A percentile compares a stretch with the other conserved stretches of the same genome.
Evolutionary conservation across 2,888 invertebrate genomes (phyloP).

Genomic region (Drosophila fulvimacula): DNA sequence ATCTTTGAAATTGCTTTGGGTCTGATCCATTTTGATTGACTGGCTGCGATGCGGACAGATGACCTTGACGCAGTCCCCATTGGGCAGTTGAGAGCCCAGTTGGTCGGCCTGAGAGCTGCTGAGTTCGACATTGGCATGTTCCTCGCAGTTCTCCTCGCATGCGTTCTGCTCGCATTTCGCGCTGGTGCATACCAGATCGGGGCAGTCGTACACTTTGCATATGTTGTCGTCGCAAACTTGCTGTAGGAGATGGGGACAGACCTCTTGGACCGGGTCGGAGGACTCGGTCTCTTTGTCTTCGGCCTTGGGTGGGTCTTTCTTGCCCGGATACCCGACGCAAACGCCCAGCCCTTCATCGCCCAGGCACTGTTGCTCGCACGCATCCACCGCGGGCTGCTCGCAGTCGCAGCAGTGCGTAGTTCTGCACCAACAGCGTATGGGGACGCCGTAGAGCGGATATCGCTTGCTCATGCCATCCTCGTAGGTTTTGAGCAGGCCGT

Average conservation of each 20-base stretch:
- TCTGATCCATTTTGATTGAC: not conserved
- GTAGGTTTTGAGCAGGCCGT: slow-evolving; percentile 60
- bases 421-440: slow-evolving; percentile 35
- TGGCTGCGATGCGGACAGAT: not conserved
- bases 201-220: not conserved
- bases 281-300: not conserved
- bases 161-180: not conserved
- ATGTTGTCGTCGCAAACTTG: not conserved
- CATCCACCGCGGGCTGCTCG: not conserved
- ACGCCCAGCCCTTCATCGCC: slow-evolving; percentile 43
- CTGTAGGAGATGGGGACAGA: not conserved
- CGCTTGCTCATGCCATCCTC: slow-evolving; percentile 56
- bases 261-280: not conserved
- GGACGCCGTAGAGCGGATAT: slow-evolving; percentile 66
- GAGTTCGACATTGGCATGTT: not conserved
- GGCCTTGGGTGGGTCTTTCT: not conserved
- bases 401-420: slow-evolving; percentile 36
- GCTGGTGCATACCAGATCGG: not conserved
- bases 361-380: slow-evolving; percentile 12
- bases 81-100: no score
- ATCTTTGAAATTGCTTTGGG: no score
- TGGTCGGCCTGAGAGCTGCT: not conserved
- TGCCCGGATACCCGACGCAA: not conserved
- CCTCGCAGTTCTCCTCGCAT: not conserved
- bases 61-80: not conserved